phyloP scores from a whole-genome alignment of 1,140 invertebrate genomes.

The Neodiprion fabricii region DNA sequence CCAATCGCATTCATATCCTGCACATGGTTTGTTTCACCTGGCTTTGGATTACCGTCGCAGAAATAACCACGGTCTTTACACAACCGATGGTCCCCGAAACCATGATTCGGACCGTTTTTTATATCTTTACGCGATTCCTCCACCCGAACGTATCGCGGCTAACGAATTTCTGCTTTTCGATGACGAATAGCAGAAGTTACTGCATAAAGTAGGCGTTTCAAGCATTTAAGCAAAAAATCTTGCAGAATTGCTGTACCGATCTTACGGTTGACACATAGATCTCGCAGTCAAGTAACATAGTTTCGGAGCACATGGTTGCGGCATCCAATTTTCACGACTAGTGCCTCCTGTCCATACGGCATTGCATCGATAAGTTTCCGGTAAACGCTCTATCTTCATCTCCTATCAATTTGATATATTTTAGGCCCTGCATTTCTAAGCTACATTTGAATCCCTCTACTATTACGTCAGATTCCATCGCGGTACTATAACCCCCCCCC shows the following conservation, averaged over 20 bases:
- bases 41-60: no score
- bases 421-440: conserved; percentile 43
- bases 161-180: background rate
- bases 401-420: conserved; percentile 44
- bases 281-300: background rate
- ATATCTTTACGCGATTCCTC: conserved; percentile 23
- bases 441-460: conserved; percentile 23
- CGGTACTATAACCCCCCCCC: no score
- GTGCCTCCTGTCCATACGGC: conserved; percentile 10
- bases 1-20: no score
- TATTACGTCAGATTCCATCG: no score
- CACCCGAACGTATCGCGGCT: background rate
- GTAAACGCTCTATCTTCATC: conserved; percentile 53
- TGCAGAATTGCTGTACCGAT: background rate
- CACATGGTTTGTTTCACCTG: no score
- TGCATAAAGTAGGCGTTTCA: background rate
- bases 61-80: background rate
- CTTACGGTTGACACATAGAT: conserved; percentile 23
- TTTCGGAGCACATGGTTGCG: conserved; percentile 33
- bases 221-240: background rate
- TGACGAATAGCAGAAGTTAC: no score
- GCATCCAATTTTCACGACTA: conserved; percentile 43
- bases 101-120: conserved; percentile 23
- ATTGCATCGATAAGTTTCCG: conserved; percentile 32
- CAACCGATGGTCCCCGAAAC: conserved; percentile 27